Evolutionary conservation across 1,140 invertebrate species (phyloP), one percentile per base, ranked within the genome.

Genomic region (Zaprionus davidi): DNA sequence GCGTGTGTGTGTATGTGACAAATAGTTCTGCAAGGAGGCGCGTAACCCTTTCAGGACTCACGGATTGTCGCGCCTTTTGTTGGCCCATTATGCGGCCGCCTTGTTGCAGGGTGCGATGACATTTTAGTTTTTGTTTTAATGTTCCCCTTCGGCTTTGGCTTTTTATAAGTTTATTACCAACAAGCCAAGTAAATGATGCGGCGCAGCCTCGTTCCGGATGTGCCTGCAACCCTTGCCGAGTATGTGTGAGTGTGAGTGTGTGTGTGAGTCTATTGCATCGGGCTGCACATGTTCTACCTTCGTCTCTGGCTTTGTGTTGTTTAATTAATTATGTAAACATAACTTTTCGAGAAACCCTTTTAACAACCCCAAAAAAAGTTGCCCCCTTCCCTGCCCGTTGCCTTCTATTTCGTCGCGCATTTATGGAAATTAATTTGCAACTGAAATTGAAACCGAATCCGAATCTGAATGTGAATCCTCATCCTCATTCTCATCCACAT

Each of bases 291-390:
- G 78, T 78, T 78, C 77, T 65, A 49, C 36, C 64, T 71, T 38
- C 24, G 31, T 58, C 77, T 71, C 57, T 55, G 53, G 72, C 86
- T 83, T 82, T 83, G 69, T 80, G 71, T 74, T 91, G 81, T 91
- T 91, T 91, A 91, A 91, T 91, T 91, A 91, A 91, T 91, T 91
- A 91, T 91, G 90, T 91, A 91, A 91, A 91, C 90, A 90, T 91
- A 86, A 84, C 81, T 86, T 88, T 77, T 78, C 60, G 70, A 75
- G n/a, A 68, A 78, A 78, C 46, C 81, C 76, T 71, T 71, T 82
- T 78, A 34, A 36, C 79, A 87, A 63, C 74, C 77, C 62, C 67
- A 15, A 53, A 38, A 69, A 36, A 15, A 36, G 5, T 3, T 4
- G 11, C 7, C 26, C 12, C 28, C 9, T 41, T 20, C 51, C 68